Percentiles rank a stretch among this genome's conserved stretches.
Conservation (phyloP, 2,888 invertebrate genomes). For the Watsonalla binaria region DNA sequence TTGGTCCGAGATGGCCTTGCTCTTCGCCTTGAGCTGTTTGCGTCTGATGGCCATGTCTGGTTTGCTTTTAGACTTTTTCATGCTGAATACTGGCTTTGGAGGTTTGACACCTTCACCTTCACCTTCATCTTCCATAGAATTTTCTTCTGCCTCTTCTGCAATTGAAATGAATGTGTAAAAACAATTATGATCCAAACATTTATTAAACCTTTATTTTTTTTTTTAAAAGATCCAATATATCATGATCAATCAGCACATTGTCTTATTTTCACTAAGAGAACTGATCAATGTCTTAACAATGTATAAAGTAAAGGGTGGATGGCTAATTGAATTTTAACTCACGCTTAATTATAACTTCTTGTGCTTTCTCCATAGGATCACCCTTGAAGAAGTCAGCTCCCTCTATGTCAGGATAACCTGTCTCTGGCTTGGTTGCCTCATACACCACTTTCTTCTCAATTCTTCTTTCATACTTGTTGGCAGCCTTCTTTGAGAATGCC, state of each 20-base stretch:
- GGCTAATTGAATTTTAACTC: constrained; percentile 4
- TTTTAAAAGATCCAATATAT: no score
- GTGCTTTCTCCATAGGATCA: constrained; percentile 80
- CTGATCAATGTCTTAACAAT: no score
- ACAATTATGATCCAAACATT: background rate
- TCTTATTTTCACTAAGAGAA: no score
- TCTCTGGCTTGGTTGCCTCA: constrained; percentile 84
- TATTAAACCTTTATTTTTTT: no score
- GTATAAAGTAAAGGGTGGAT: no score
- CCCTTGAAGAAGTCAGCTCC: constrained; percentile 86
- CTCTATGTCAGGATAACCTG: constrained; percentile 85
- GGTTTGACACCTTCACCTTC: constrained; percentile 30
- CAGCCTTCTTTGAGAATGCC: constrained; percentile 82
- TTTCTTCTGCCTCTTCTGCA: constrained; percentile 56
- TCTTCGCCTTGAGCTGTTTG: constrained; percentile 69
- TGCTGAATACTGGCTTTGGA: constrained; percentile 22
- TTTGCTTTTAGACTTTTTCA: constrained; percentile 50
- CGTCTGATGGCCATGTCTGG: constrained; percentile 69
- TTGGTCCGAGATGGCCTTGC: constrained; percentile 66
- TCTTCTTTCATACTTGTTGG: constrained; percentile 87
- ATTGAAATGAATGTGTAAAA: constrained; percentile 1
- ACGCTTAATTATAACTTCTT: constrained; percentile 70
- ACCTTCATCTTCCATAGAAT: constrained; percentile 29
- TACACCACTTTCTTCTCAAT: constrained; percentile 88
- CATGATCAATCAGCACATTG: no score